These are phyloP conservation scores for Clarias laeviceps DNA, from an alignment of 2,797 vertebrate genomes.

Conservation along the genomic window DNA sequence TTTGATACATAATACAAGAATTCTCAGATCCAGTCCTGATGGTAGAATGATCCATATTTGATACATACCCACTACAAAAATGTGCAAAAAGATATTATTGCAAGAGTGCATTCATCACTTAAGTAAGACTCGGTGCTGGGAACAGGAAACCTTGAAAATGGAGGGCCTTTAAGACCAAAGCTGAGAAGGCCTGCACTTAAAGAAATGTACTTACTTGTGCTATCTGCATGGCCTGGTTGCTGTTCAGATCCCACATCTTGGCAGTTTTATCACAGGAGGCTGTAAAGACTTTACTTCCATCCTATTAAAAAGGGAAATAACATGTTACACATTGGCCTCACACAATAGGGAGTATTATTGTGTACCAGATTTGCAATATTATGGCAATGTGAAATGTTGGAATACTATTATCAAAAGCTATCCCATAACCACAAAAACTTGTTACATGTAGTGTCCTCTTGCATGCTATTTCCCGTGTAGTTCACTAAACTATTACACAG, in stretches of 20 bases:
- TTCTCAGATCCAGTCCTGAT: background rate
- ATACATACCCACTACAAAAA: background rate
- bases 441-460: background rate
- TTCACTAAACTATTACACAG: background rate
- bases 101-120: background rate
- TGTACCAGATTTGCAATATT: background rate
- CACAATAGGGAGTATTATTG: background rate
- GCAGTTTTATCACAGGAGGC: slow-evolving; percentile 98
- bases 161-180: background rate
- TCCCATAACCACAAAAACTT: background rate
- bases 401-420: background rate
- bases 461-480: background rate
- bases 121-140: background rate
- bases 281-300: slow-evolving; percentile 98
- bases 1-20: background rate
- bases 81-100: background rate
- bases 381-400: background rate
- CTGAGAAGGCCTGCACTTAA: background rate
- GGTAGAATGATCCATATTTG: background rate
- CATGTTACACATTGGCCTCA: background rate
- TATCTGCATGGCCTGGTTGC: slow-evolving; percentile 97
- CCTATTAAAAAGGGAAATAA: slow-evolving; percentile 71
- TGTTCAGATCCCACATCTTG: slow-evolving; percentile 99
- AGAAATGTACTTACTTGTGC: slow-evolving; percentile 81
- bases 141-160: background rate